Evolutionary conservation across 1,140 invertebrate genomes (phyloP).

Genomic region (Papilio polyxenes): DNA sequence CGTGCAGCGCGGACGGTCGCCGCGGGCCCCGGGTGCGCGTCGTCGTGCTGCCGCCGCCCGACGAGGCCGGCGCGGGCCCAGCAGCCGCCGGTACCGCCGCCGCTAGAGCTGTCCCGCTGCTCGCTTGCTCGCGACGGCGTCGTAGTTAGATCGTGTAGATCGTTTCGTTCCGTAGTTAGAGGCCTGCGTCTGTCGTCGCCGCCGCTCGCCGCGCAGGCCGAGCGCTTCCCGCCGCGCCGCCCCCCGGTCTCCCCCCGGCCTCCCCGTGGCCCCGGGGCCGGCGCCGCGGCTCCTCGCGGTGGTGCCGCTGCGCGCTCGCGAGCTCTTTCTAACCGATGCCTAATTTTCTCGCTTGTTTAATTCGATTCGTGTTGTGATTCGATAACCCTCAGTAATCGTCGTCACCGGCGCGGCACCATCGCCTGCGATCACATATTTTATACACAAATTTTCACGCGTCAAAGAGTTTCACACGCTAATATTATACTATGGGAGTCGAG

Average conservation of each 20-base stretch:
- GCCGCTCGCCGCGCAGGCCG: conserved; percentile 13
- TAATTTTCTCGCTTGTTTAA: conserved; percentile 31
- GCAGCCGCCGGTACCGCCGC: conserved; percentile 38
- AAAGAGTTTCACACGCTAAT: not conserved
- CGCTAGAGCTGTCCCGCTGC: conserved; percentile 37
- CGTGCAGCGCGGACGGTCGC: conserved; percentile 48
- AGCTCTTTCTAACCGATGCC: not conserved
- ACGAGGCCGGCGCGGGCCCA: conserved; percentile 40
- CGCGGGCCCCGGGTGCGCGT: conserved; percentile 83
- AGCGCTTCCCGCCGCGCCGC: conserved; percentile 16
- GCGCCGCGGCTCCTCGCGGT: conserved; percentile 3
- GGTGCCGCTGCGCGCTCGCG: conserved; percentile 11
- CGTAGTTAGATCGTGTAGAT: conserved; percentile 41
- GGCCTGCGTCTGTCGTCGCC: not conserved
- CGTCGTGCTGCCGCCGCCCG: conserved; percentile 86
- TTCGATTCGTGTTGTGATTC: conserved; percentile 6
- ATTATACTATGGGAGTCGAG: not conserved
- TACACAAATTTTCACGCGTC: not conserved
- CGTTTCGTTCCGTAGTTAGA: conserved; percentile 39
- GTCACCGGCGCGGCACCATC: conserved; percentile 21
- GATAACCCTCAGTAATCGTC: not conserved
- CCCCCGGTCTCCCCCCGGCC: too few relatives aligned
- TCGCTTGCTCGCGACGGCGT: conserved; percentile 38
- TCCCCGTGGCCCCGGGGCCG: not conserved
- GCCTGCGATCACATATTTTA: not conserved